Percentiles rank a stretch among this genome's conserved stretches.
Evolutionary conservation across 2,888 invertebrate species (phyloP).

Genomic region (Cancer borealis): DNA sequence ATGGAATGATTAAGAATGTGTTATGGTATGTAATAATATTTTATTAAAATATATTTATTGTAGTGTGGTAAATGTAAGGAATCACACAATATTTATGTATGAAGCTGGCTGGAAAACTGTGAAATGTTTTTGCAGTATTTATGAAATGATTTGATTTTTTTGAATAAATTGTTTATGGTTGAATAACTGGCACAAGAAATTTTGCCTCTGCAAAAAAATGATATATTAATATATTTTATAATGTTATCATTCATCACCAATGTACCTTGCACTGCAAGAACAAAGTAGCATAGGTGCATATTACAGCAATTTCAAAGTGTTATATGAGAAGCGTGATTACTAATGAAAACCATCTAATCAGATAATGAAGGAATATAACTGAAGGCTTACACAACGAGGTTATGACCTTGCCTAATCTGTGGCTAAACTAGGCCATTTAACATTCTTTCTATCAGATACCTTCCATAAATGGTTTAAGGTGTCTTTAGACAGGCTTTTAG

Average conservation of each 20-base stretch:
- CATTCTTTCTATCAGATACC: not conserved
- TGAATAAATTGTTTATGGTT: no score
- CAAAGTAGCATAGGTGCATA: not conserved
- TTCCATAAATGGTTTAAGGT: not conserved
- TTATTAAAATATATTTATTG: not conserved
- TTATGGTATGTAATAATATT: not conserved
- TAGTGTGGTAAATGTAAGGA: no score
- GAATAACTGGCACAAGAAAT: no score
- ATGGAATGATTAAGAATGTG: not conserved
- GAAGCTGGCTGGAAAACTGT: no score
- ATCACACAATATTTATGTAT: no score
- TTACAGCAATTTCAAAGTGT: not conserved
- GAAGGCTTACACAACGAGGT: not conserved
- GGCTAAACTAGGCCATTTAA: not conserved
- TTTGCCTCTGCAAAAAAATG: no score
- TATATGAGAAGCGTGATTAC: not conserved
- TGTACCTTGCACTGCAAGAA: not conserved
- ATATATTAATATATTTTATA: not conserved
- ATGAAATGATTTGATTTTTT: no score
- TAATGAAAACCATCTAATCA: not conserved
- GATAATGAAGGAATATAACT: not conserved
- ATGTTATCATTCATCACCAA: not conserved
- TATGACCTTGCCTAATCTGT: not conserved
- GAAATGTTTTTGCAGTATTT: no score
- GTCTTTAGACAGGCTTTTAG: not conserved